Evolutionary conservation across 2,888 invertebrate genomes (phyloP).

Genomic region (Abrostola triplasia): DNA sequence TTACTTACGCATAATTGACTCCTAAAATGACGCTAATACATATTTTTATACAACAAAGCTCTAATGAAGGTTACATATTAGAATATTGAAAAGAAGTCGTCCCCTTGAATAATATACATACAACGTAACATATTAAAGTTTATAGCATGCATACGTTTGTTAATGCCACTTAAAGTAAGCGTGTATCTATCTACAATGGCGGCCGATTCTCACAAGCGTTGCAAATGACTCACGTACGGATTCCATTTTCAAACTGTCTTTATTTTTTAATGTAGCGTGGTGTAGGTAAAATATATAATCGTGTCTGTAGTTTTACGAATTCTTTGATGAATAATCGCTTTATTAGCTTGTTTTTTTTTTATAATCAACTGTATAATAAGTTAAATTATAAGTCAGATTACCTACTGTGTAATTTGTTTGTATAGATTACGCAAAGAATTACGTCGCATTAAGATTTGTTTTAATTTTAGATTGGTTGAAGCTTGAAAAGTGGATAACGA

Average conservation of each 20-base stretch:
- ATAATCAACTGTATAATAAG: not conserved
- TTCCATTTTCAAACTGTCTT: slow-evolving; percentile 30
- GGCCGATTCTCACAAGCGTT: slow-evolving; percentile 5
- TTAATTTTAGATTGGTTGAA: too few relatives aligned
- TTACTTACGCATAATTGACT: too few relatives aligned
- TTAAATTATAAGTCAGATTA: not conserved
- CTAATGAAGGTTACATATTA: too few relatives aligned
- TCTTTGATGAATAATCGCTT: not conserved
- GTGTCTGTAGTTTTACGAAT: not conserved
- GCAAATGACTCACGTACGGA: slow-evolving; percentile 37
- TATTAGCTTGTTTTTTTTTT: not conserved
- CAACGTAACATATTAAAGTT: not conserved
- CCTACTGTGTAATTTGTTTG: not conserved
- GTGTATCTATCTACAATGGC: slow-evolving; percentile 19
- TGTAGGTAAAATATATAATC: slow-evolving; percentile 12
- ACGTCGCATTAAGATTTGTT: too few relatives aligned
- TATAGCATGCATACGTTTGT: not conserved
- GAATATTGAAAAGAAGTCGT: too few relatives aligned
- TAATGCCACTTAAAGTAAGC: not conserved
- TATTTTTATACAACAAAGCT: too few relatives aligned
- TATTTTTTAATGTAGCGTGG: slow-evolving; percentile 2
- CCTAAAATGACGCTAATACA: too few relatives aligned
- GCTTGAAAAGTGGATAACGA: too few relatives aligned
- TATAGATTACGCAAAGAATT: too few relatives aligned
- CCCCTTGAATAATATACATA: too few relatives aligned